phyloP scores from a whole-genome alignment of 2,888 invertebrate genomes.

The Leptinotarsa haldemani region DNA sequence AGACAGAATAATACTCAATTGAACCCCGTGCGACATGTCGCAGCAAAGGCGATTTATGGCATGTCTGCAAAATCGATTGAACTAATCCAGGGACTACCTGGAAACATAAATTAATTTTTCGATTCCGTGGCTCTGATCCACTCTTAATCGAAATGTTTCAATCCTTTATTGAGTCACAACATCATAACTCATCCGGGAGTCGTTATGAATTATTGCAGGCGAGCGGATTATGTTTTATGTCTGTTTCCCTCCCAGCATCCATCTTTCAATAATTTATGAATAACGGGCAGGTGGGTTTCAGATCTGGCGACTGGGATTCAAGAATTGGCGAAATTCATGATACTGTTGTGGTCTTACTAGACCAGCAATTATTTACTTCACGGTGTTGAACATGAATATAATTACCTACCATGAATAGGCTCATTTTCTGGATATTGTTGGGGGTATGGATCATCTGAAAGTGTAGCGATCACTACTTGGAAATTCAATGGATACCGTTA shows the following conservation, averaged over 20 bases:
- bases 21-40: slow-evolving; percentile 7
- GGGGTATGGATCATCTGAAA: no score
- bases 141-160: slow-evolving; percentile 19
- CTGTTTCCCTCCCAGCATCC: not conserved
- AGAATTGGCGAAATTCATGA: not conserved
- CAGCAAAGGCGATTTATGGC: slow-evolving; percentile 19
- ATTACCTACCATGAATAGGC: no score
- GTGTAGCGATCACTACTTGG: no score
- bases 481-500: no score
- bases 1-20: slow-evolving; percentile 13
- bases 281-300: not conserved
- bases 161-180: slow-evolving; percentile 20
- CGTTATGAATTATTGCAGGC: slow-evolving; percentile 16
- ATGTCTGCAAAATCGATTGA: slow-evolving; percentile 13
- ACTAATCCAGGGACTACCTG: slow-evolving; percentile 24
- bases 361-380: no score
- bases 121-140: slow-evolving; percentile 23
- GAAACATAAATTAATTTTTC: slow-evolving; percentile 29
- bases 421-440: no score
- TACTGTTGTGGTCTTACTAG: not conserved
- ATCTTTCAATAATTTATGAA: slow-evolving; percentile 19
- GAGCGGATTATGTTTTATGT: slow-evolving; percentile 16
- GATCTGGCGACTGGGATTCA: not conserved
- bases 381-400: no score
- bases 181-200: slow-evolving; percentile 10